phyloP scores from a whole-genome alignment of 2,113 vertebrate species.

The Alethe castanea region DNA sequence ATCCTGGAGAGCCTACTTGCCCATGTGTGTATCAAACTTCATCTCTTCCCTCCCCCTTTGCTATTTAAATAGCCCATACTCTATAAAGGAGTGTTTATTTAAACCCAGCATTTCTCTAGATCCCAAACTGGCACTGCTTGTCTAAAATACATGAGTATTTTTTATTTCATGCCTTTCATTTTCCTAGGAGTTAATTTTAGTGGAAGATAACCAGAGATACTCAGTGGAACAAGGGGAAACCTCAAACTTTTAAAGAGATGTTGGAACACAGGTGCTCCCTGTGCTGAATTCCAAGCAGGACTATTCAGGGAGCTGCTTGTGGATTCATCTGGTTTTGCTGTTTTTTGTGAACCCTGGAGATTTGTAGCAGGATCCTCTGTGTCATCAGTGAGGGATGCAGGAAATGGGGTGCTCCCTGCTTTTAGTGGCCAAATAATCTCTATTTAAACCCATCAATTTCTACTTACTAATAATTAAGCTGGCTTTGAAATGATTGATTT shows the following conservation, averaged over 20 bases:
- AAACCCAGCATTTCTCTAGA: background rate
- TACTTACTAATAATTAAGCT: background rate
- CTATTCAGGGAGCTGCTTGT: no score
- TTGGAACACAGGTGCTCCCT: rapidly evolving
- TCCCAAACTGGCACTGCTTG: background rate
- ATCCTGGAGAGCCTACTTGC: background rate
- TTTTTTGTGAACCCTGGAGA: rapidly evolving
- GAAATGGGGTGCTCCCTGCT: background rate
- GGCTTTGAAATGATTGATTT: background rate
- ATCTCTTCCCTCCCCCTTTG: background rate
- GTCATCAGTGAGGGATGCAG: background rate
- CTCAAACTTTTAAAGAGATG: background rate
- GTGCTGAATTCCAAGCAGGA: background rate
- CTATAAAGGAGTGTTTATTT: background rate
- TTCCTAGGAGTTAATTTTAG: background rate
- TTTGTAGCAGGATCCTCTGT: background rate
- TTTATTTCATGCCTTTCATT: background rate
- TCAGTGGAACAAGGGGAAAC: rapidly evolving
- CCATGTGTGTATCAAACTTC: background rate
- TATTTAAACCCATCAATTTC: background rate
- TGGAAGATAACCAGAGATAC: background rate
- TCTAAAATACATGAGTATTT: background rate
- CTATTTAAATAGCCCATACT: background rate
- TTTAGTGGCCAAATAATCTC: background rate
- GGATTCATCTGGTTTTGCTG: background rate